Evolutionary conservation across 2,797 vertebrate species (phyloP).

Genomic region (Crypturellus tataupa): DNA sequence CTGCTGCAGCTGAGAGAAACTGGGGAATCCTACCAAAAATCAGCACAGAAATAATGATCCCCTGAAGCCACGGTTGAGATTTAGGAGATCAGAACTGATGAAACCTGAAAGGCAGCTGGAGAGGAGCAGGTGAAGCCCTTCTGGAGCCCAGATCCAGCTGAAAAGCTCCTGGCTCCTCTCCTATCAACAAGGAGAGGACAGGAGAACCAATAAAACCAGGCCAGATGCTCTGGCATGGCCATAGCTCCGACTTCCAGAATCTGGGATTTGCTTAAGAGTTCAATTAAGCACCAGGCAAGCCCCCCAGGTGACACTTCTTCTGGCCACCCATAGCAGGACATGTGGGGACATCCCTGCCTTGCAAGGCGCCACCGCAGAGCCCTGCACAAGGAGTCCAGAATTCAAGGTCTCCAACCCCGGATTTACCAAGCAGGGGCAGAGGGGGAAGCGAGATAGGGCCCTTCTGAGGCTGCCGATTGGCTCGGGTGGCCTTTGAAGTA

Average conservation of each 20-base stretch:
- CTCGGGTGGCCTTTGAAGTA: neutral
- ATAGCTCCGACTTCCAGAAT: neutral
- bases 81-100: neutral
- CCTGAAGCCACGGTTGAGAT: accelerated
- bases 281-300: neutral
- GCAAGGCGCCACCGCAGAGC: neutral
- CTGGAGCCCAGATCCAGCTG: too few relatives aligned
- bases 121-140: too few relatives aligned
- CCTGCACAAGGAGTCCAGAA: neutral
- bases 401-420: neutral
- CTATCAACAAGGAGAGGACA: neutral
- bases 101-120: too few relatives aligned
- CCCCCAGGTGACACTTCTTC: neutral
- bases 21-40: accelerated
- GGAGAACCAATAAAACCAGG: neutral
- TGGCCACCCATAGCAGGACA: neutral
- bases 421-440: neutral
- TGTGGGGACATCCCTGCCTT: neutral
- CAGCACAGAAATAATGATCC: accelerated
- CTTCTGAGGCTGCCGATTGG: neutral
- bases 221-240: accelerated
- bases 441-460: neutral
- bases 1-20: neutral
- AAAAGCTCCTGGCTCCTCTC: neutral
- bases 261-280: neutral